Percentiles rank a stretch among this genome's conserved stretches.
phyloP scores from a whole-genome alignment of 2,797 vertebrate genomes.

The Rhynchotus rufescens region DNA sequence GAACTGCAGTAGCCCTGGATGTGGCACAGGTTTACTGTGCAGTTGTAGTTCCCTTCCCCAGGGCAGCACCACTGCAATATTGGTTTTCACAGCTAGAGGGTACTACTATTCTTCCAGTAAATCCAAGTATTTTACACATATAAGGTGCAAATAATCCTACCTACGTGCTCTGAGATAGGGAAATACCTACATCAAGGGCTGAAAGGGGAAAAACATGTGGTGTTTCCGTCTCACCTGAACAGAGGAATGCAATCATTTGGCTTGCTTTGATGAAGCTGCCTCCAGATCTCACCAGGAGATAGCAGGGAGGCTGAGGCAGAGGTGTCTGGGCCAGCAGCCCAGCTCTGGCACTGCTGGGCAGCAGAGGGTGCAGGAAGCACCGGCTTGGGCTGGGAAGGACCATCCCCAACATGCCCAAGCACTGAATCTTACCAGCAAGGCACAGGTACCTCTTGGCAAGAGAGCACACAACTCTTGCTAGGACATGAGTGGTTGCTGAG shows the following conservation, averaged over 20 bases:
- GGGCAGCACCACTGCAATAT: not conserved
- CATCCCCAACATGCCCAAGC: not conserved
- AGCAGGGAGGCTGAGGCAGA: fast-evolving
- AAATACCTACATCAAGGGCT: not conserved
- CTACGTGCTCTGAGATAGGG: too few relatives aligned
- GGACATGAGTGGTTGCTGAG: not conserved
- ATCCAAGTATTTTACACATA: not conserved
- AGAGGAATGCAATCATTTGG: not conserved
- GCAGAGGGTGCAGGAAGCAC: fast-evolving
- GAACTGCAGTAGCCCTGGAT: not conserved
- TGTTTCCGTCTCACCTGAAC: not conserved
- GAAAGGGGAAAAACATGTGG: not conserved
- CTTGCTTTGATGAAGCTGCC: not conserved
- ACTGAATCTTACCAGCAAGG: not conserved
- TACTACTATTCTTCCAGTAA: not conserved
- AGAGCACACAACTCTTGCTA: not conserved
- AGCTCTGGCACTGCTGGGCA: not conserved
- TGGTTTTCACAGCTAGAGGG: conserved; percentile 27
- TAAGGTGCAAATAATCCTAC: not conserved
- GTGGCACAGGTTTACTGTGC: too few relatives aligned
- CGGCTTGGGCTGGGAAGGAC: not conserved
- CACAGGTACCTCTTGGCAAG: not conserved
- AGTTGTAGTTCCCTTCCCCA: not conserved
- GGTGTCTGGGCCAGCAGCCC: not conserved
- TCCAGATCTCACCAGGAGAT: not conserved